Base-by-base conservation (phyloP, 2,797 vertebrate species). In the Poecilia picta region DNA sequence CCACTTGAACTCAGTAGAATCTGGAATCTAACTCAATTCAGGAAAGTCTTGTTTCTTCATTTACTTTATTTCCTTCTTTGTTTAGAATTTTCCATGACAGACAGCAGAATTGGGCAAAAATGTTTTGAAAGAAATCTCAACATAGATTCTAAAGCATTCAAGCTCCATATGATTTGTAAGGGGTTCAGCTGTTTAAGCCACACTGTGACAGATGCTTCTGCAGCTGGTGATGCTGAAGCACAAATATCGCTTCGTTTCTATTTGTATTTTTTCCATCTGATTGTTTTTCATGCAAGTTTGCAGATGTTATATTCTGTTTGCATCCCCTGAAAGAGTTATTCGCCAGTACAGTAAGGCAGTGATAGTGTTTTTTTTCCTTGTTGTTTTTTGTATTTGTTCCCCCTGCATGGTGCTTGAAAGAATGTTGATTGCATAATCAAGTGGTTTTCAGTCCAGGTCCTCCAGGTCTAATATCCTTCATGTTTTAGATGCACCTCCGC, bases 1-100 rank as follows among this genome's bases (percentile, higher is more conserved):
- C 87, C 86, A 83, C 59, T 71, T 88, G 77, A 87, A 76, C 45
- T 23, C 8, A 72, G 4, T 47, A 7, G 45, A 82, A 76, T 72
- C 39, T 49, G 51, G 10, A 62, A 62, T 68, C 43, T 49, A 33
- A 53, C 5, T n/a, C 33, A 41, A 57, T 53, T 4, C 0, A 39
- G 45, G 28, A 74, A 53, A 18, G 0, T 23, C 25, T 18, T 39
- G 16, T 46, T 13, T 66, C 31, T 75, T 33, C 8, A 74, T 12
- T 68, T 13, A 53, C 66, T 33, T 43, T 0, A 0, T 43, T 62
- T 62, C 59, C 59, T 16, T 0, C 43, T 16, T 23, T 66, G 18
- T 66, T 66, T 66, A 10, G 8, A 53, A 16, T 36, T 3, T 64
- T 7, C 59, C 59, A 62, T 1, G 8, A 62, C 15, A 62, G 31